These are phyloP conservation scores for Julus scandinavius DNA, from an alignment of 2,888 invertebrate species.

Conservation along the genomic window DNA sequence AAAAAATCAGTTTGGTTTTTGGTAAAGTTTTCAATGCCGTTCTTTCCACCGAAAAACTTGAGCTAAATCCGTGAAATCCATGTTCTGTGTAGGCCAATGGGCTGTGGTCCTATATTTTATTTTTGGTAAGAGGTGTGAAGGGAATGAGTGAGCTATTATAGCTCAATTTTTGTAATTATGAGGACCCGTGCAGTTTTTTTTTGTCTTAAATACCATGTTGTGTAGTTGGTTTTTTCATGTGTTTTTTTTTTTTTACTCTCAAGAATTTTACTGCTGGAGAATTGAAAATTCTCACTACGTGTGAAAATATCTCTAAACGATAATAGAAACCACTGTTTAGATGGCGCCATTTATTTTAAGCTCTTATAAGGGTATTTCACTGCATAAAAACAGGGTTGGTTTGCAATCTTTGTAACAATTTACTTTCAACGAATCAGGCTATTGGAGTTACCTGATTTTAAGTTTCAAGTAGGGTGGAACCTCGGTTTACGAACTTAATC, in stretches of 20 bases:
- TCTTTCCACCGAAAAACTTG: background rate
- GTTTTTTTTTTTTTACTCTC: background rate
- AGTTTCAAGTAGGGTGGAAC: no score
- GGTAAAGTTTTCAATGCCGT: background rate
- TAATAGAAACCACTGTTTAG: background rate
- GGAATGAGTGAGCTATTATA: slow-evolving; percentile 26
- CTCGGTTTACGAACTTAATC: no score
- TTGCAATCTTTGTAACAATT: background rate
- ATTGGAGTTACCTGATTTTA: no score
- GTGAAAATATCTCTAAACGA: slow-evolving; percentile 12
- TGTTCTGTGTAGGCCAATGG: background rate
- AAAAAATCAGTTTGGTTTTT: slow-evolving; percentile 7
- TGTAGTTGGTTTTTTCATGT: background rate
- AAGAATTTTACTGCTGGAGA: background rate
- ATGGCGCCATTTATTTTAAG: slow-evolving; percentile 10
- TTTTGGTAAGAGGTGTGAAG: background rate
- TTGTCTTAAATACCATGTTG: slow-evolving; percentile 32
- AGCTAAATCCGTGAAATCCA: slow-evolving; percentile 43
- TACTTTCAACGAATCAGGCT: no score
- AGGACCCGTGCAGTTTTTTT: slow-evolving; percentile 31
- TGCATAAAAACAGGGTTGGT: background rate
- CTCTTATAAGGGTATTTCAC: background rate
- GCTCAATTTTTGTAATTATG: slow-evolving; percentile 22
- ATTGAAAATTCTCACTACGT: slow-evolving; percentile 17
- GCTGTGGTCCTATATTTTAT: slow-evolving; percentile 1